Conservation (phyloP, 1,140 invertebrate species). For the Brachionus rubens region DNA sequence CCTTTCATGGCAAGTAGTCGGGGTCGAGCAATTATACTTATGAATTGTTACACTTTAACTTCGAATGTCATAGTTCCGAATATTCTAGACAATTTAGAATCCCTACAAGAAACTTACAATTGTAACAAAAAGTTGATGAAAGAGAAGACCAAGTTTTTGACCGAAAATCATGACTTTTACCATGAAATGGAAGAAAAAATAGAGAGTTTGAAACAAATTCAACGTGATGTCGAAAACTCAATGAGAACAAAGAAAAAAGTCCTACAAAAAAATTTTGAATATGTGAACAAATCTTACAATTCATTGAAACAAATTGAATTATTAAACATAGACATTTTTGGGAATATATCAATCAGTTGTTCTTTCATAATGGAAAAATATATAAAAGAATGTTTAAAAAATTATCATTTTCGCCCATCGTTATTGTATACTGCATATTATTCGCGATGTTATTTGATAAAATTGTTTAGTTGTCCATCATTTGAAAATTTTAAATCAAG, state of each 20-base stretch:
- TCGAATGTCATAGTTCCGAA: background rate
- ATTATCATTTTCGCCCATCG: no score
- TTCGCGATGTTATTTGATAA: no score
- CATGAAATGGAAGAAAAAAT: conserved; percentile 2
- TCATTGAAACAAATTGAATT: background rate
- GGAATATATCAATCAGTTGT: background rate
- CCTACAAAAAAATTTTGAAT: background rate
- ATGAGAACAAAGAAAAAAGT: background rate
- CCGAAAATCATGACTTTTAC: background rate
- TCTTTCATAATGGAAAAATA: background rate
- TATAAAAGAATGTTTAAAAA: no score
- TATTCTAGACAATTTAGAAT: background rate
- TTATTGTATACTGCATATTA: no score
- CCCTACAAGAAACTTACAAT: background rate
- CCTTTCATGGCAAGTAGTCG: conserved; percentile 2
- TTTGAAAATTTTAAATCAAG: no score
- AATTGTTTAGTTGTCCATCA: no score
- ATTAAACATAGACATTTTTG: background rate
- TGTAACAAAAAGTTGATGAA: conserved; percentile 13
- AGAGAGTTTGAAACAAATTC: background rate
- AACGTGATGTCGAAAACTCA: background rate
- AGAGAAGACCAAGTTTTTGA: background rate
- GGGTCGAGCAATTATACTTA: background rate
- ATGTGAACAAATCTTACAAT: background rate
- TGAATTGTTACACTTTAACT: conserved; percentile 3